Percentiles rank a stretch among this genome's conserved stretches.
phyloP scores from a whole-genome alignment of 2,113 vertebrate genomes.

The Drymodes brunneopygia region DNA sequence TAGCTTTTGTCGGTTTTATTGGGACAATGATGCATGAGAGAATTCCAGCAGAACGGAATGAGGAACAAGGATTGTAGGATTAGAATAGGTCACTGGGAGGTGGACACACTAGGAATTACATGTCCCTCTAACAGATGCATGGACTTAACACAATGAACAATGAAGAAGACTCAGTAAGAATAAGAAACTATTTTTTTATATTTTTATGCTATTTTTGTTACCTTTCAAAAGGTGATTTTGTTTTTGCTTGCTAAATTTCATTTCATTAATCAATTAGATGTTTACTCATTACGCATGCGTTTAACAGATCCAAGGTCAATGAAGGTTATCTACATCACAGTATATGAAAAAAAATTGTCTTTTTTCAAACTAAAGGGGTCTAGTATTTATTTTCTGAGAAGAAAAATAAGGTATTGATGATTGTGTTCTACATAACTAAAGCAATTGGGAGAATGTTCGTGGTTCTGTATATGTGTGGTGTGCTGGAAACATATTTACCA shows the following conservation, averaged over 20 bases:
- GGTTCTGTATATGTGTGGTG: background rate
- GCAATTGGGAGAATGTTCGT: background rate
- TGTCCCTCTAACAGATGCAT: background rate
- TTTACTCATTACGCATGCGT: background rate
- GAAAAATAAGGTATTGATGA: background rate
- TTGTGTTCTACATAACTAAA: background rate
- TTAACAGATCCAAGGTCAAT: background rate
- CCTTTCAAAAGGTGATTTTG: background rate
- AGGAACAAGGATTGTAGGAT: background rate
- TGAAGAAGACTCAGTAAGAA: background rate
- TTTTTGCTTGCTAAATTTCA: background rate
- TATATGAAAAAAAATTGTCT: background rate
- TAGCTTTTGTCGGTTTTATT: slow-evolving; percentile 4
- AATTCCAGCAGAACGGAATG: background rate
- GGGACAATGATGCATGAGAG: background rate
- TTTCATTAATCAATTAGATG: background rate
- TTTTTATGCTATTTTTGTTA: background rate
- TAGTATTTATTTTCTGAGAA: background rate
- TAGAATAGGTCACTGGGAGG: background rate
- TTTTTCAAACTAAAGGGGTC: background rate
- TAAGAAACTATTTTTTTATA: background rate
- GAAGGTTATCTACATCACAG: background rate
- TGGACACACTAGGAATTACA: background rate
- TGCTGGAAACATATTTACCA: background rate
- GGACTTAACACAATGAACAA: background rate